A percentile compares a stretch with the other conserved stretches of the same genome.
Conservation (phyloP, 2,797 vertebrate genomes). For the Amblyopsis hoosieri region DNA sequence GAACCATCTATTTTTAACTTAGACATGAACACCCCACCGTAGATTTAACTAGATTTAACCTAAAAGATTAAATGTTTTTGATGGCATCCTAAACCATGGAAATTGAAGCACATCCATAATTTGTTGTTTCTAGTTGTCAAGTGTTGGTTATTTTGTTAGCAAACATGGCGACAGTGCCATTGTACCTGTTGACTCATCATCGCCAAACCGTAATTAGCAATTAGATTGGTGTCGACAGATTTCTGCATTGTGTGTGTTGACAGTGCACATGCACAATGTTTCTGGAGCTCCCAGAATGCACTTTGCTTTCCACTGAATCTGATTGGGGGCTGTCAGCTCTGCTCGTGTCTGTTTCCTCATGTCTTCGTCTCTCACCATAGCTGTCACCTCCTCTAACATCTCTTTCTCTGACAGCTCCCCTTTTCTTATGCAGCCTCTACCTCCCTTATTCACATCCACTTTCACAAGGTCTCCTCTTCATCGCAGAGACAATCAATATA, state of each 20-base stretch:
- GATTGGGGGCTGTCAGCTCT: slow-evolving; percentile 57
- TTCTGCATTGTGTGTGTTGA: slow-evolving; percentile 46
- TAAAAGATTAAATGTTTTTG: neutral
- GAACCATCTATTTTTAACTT: no score
- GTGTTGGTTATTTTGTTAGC: neutral
- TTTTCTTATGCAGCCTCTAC: neutral
- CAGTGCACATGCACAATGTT: slow-evolving; percentile 23
- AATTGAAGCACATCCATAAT: no score
- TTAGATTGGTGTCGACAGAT: neutral
- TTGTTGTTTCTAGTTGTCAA: neutral
- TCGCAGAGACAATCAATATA: slow-evolving; percentile 48
- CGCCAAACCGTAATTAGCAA: slow-evolving; percentile 36
- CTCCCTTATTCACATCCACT: slow-evolving; percentile 26
- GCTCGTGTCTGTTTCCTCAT: slow-evolving; percentile 34
- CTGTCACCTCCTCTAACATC: slow-evolving; percentile 52
- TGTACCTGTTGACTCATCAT: slow-evolving; percentile 39
- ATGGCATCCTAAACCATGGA: no score
- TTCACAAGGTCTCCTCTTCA: slow-evolving; percentile 43
- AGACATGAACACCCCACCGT: no score
- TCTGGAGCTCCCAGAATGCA: slow-evolving; percentile 53
- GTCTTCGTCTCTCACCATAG: slow-evolving; percentile 16
- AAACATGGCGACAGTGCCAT: neutral
- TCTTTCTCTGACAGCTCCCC: slow-evolving; percentile 35
- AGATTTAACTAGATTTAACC: no score
- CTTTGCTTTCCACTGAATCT: slow-evolving; percentile 44